Base-by-base conservation (phyloP, 1,140 invertebrate genomes). In the Hycleus cichorii region DNA sequence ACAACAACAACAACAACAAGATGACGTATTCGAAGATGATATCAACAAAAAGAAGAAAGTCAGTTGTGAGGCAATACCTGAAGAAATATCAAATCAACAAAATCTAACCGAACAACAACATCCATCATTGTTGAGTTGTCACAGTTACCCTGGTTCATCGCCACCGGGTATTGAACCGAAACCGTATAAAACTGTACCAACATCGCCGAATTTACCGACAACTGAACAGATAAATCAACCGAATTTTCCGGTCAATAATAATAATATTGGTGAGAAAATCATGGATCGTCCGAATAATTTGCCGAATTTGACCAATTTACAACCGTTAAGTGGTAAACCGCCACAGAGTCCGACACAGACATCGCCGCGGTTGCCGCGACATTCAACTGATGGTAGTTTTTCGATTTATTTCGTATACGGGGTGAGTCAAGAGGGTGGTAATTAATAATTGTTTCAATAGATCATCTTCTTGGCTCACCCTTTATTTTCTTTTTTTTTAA, bases 41-140 rank as follows among this genome's bases (percentile, higher is more conserved):
- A 49, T 45, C 11, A 50, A 27, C 4, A 71, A 70, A 76, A 83
- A 68, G 67, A 81, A 85, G 9, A 86, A 85, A 74, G 85, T 90
- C 3, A 91, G 88, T 69, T 93, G 88, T 73, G 90, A 92, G 77
- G 89, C 90, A 42, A 93, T 93, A 63, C 90, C 90, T 4, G 90
- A 93, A 77, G 90, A 93, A 80, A 89, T 89, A 68, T 72, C 72
- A 24, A 83, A 81, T 26, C 82, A 82, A 43, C 81, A 81, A n/a
- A 70, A 74, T 11, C 61, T 51, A 39, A 47, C 51, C 3, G 42
- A 57, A 49, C 45, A 24, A 24, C 44, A 38, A 32, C 71, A 74
- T 59, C 72, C 72, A 11, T 64, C 68, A 3, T 59, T 74, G 8
- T 47, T 72, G 6, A 72, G 67, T 39, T 72, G 68, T 43, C 64